Base-by-base conservation (phyloP, 1,140 invertebrate species). In the Microplitis demolitor region DNA sequence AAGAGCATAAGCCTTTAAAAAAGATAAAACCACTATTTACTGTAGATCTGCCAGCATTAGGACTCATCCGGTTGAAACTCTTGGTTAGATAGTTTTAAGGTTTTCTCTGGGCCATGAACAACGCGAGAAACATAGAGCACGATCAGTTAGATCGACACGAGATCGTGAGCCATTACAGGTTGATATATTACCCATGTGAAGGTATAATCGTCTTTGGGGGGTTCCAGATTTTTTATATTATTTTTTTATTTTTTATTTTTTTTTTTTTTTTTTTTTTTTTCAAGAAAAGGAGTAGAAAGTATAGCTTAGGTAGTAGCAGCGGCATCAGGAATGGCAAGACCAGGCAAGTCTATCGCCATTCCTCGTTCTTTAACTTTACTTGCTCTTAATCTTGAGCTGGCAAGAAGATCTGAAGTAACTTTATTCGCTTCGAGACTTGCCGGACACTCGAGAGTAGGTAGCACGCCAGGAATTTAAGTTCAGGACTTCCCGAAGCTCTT, bases 111-210 rank as follows among this genome's bases (percentile, higher is more conserved):
- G 34, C 31, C 5, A 50, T 6, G 14, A 54, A 34, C 5, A 54
- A 24, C 31, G 31, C 16, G 16, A 6, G 14, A 37, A 77, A 75
- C 78, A 75, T 79, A 77, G 79, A 77, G 77, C 73, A 78, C 76
- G 74, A 80, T 81, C 79, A 78, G 78, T 74, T 75, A 75, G 64
- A 71, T 63, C 73, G 75, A 73, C 76, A 72, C 74, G 73, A 77
- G 73, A 79, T 81, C 77, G 81, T 73, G 78, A 76, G 75, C 82
- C 80, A 84, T 86, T 86, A 86, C 79, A 75, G 73, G 74, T 76
- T 83, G 81, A 85, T 86, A 83, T 83, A 84, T 85, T 84, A 84
- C 82, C 81, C 78, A 79, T 78, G 76, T 78, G 79, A 84, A 84
- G 82, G 80, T 83, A 84, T 85, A 85, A 85, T 85, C 83, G 81